Evolutionary conservation across 2,888 invertebrate genomes (phyloP).

Genomic region (Schizotus pectinicornis): DNA sequence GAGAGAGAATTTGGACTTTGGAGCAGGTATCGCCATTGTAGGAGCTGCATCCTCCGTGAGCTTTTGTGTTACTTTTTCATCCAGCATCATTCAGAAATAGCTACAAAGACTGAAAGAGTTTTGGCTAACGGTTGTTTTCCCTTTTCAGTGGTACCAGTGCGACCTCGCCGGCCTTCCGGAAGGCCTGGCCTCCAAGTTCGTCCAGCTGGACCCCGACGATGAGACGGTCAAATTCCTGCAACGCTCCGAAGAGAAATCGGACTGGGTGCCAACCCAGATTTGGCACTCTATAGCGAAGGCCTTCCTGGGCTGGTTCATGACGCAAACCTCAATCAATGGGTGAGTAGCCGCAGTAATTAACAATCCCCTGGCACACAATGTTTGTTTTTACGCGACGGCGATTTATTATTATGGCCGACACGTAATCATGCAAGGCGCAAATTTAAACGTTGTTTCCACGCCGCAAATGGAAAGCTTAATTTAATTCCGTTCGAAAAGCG

Average conservation of each 20-base stretch:
- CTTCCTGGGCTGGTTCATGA: conserved; percentile 89
- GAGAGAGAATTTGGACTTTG: too few relatives aligned
- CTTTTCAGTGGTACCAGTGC: conserved; percentile 76
- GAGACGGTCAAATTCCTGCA: conserved; percentile 78
- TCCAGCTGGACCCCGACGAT: conserved; percentile 72
- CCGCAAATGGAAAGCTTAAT: not conserved
- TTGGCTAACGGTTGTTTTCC: conserved; percentile 29
- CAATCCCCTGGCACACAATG: not conserved
- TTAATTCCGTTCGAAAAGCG: not conserved
- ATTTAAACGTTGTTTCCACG: not conserved
- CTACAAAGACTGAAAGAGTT: too few relatives aligned
- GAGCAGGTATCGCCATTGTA: too few relatives aligned
- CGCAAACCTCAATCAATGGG: conserved; percentile 95
- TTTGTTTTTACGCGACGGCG: not conserved
- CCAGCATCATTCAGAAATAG: too few relatives aligned
- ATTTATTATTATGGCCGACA: not conserved
- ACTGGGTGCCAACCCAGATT: conserved; percentile 86
- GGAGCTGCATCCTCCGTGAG: too few relatives aligned
- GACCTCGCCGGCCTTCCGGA: conserved; percentile 63
- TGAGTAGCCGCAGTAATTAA: conserved; percentile 59
- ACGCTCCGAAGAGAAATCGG: conserved; percentile 78
- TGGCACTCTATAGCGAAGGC: conserved; percentile 88
- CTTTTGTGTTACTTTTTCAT: too few relatives aligned
- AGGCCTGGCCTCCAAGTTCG: conserved; percentile 65
- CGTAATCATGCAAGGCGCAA: not conserved